phyloP scores from a whole-genome alignment of 2,113 vertebrate genomes.

The Gobius niger region DNA sequence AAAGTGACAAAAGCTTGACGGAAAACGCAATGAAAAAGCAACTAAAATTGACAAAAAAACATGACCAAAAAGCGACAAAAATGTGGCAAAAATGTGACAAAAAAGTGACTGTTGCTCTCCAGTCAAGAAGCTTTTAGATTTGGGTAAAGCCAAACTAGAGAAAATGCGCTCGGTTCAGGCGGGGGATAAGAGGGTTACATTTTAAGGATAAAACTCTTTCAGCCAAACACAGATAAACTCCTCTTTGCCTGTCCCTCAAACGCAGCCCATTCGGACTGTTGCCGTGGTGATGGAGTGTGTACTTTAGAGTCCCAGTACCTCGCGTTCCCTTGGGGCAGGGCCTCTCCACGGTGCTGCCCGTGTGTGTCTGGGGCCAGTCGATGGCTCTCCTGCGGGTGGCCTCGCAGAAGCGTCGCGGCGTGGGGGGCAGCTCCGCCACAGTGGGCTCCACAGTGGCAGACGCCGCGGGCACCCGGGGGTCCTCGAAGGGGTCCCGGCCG shows the following conservation, averaged over 20 bases:
- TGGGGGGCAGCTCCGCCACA: slow-evolving; percentile 83
- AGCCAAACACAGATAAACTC: no score
- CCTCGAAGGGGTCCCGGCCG: slow-evolving; percentile 82
- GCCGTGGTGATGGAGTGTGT: neutral
- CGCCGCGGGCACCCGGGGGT: slow-evolving; percentile 72
- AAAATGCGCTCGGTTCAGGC: no score
- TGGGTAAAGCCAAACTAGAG: no score
- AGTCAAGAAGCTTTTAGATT: no score
- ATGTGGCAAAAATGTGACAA: no score
- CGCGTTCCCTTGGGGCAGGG: slow-evolving; percentile 96
- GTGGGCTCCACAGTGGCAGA: slow-evolving; percentile 79
- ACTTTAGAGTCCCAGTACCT: slow-evolving; percentile 74
- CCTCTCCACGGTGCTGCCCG: slow-evolving; percentile 90
- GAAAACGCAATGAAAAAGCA: no score
- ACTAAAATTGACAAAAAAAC: no score
- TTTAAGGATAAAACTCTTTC: no score
- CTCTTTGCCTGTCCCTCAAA: neutral
- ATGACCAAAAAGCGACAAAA: no score
- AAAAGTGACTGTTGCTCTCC: no score
- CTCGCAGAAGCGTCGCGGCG: slow-evolving; percentile 93
- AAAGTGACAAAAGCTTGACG: no score
- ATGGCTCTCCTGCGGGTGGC: slow-evolving; percentile 84
- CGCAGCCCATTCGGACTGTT: neutral
- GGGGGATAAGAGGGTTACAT: no score
- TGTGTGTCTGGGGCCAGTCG: slow-evolving; percentile 94